Conservation (phyloP, 2,888 invertebrate species). For the Portevinia maculata region DNA sequence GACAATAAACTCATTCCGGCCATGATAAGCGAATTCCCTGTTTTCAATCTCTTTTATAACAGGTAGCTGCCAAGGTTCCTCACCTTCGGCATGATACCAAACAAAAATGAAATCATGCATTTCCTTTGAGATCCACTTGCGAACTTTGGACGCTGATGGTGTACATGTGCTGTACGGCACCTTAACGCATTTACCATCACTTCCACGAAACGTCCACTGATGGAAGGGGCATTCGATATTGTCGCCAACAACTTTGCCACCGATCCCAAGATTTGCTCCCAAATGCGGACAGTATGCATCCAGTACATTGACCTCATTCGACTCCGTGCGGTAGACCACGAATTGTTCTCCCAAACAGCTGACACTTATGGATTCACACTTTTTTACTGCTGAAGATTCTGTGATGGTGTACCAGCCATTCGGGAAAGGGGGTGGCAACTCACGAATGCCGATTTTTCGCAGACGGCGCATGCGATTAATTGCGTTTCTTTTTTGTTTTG, state of each 20-base stretch:
- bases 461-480: slow-evolving; percentile 84
- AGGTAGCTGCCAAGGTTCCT: slow-evolving; percentile 88
- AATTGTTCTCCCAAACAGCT: slow-evolving; percentile 89
- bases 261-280: slow-evolving; percentile 93
- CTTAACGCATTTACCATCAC: slow-evolving; percentile 88
- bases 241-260: slow-evolving; percentile 89
- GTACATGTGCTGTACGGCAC: slow-evolving; percentile 90
- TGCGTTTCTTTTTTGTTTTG: slow-evolving; percentile 75
- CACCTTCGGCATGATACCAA: slow-evolving; percentile 91
- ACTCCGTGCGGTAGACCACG: slow-evolving; percentile 87
- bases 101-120: slow-evolving; percentile 90
- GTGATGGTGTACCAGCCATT: slow-evolving; percentile 94
- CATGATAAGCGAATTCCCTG: slow-evolving; percentile 87
- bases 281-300: slow-evolving; percentile 96
- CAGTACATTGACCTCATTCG: slow-evolving; percentile 87
- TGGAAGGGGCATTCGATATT: slow-evolving; percentile 96
- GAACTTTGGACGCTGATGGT: slow-evolving; percentile 87
- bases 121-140: slow-evolving; percentile 88
- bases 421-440: slow-evolving; percentile 92
- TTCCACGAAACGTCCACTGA: slow-evolving; percentile 91
- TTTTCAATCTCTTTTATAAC: slow-evolving; percentile 84
- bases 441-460: slow-evolving; percentile 85
- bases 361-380: slow-evolving; percentile 85
- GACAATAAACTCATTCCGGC: slow-evolving; percentile 90
- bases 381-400: slow-evolving; percentile 86